Percentiles rank a stretch among this genome's conserved stretches.
Conservation (phyloP, 2,888 invertebrate genomes). For the Eristalis pertinax region DNA sequence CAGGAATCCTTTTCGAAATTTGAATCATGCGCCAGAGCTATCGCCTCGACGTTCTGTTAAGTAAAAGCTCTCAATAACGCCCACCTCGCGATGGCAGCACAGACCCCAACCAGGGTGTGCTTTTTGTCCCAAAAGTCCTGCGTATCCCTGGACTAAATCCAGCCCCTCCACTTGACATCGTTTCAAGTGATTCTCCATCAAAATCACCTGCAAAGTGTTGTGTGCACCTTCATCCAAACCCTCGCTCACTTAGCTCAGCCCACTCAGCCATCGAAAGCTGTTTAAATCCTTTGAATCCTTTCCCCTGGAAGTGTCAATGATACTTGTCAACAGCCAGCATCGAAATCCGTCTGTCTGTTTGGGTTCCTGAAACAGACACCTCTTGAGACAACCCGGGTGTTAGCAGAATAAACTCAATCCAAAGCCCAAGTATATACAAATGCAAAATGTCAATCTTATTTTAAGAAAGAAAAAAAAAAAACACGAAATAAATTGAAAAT, state of each 20-base stretch:
- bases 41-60: background rate
- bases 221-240: too few relatives aligned
- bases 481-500: slow-evolving; percentile 48
- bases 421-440: background rate
- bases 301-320: background rate
- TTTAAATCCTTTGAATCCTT: background rate
- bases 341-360: background rate
- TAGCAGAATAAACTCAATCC: background rate
- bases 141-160: background rate
- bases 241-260: too few relatives aligned
- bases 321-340: background rate
- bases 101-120: background rate
- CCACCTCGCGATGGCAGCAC: background rate
- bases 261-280: background rate
- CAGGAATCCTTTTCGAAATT: background rate
- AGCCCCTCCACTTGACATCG: background rate
- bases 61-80: background rate
- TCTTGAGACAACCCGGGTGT: background rate
- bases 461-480: slow-evolving; percentile 9
- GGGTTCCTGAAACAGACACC: background rate
- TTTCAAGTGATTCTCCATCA: background rate
- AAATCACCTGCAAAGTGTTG: background rate
- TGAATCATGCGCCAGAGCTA: too few relatives aligned
- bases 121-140: background rate
- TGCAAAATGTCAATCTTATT: slow-evolving; percentile 48